These are phyloP conservation scores for Rhinoraja longicauda DNA, from an alignment of 2,797 vertebrate genomes.

Conservation along the genomic window DNA sequence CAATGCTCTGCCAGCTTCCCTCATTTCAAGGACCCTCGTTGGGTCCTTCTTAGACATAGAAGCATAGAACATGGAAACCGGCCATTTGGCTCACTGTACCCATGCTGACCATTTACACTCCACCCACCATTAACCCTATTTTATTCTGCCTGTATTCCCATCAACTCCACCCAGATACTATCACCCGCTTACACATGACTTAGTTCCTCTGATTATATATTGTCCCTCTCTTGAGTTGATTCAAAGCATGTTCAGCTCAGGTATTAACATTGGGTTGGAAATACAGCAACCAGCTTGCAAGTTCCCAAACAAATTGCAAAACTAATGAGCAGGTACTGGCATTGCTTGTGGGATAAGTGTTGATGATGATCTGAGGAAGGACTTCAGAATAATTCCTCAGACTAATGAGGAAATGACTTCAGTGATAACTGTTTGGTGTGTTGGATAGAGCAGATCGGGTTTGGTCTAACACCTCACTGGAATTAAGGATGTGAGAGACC, in stretches of 20 bases:
- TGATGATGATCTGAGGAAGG: neutral
- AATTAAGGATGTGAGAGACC: neutral
- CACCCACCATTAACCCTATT: no score
- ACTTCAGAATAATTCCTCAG: neutral
- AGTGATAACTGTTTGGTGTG: neutral
- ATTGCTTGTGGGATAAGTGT: neutral
- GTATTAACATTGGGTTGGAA: neutral
- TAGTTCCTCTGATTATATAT: no score
- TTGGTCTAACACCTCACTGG: no score
- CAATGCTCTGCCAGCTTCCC: no score
- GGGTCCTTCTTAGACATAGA: no score
- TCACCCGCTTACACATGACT: neutral
- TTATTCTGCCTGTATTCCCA: no score
- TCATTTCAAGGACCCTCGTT: neutral
- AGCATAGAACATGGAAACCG: no score
- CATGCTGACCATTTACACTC: no score
- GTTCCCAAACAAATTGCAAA: neutral
- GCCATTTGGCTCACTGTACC: no score
- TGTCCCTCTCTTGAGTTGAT: neutral
- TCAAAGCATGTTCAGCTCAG: no score
- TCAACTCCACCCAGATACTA: no score
- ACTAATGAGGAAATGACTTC: no score
- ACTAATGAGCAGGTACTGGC: neutral
- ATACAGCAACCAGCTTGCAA: neutral
- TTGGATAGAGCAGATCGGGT: neutral